Conservation (phyloP, 2,888 invertebrate genomes). For the Helleia helle region DNA sequence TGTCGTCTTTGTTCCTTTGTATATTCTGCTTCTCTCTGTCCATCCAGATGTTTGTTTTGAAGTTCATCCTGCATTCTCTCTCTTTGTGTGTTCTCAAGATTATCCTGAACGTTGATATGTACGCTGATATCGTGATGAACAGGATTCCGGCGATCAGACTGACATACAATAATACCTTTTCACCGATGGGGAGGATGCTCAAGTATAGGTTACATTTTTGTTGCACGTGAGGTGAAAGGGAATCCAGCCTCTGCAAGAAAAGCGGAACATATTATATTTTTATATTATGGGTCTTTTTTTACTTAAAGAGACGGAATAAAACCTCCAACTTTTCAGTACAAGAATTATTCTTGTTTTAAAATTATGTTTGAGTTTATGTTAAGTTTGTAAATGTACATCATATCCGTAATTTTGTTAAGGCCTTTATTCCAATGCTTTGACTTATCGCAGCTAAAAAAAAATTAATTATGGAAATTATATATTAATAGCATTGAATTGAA, state of each 20-base stretch:
- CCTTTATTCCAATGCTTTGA: no score
- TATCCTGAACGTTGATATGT: slow-evolving; percentile 57
- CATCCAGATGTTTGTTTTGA: slow-evolving; percentile 33
- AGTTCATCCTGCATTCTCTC: slow-evolving; percentile 31
- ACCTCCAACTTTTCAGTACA: no score
- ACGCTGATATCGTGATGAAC: slow-evolving; percentile 64
- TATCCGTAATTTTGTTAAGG: no score
- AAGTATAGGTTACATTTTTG: background rate
- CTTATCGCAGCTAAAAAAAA: no score
- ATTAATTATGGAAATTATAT: no score
- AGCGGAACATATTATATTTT: background rate
- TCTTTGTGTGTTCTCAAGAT: slow-evolving; percentile 47
- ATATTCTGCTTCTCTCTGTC: slow-evolving; percentile 25
- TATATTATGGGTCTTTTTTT: no score
- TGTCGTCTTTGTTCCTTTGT: slow-evolving; percentile 26
- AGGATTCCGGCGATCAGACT: slow-evolving; percentile 41
- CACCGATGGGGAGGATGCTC: background rate
- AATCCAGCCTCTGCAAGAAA: background rate
- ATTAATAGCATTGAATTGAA: no score
- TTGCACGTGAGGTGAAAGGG: background rate
- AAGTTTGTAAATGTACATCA: no score
- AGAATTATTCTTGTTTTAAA: no score
- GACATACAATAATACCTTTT: background rate
- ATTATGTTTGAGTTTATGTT: no score
- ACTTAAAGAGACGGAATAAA: no score